A percentile compares a stretch with the other conserved stretches of the same genome.
Conservation (phyloP, 2,113 vertebrate genomes). For the Psittacula cyanocephala region DNA sequence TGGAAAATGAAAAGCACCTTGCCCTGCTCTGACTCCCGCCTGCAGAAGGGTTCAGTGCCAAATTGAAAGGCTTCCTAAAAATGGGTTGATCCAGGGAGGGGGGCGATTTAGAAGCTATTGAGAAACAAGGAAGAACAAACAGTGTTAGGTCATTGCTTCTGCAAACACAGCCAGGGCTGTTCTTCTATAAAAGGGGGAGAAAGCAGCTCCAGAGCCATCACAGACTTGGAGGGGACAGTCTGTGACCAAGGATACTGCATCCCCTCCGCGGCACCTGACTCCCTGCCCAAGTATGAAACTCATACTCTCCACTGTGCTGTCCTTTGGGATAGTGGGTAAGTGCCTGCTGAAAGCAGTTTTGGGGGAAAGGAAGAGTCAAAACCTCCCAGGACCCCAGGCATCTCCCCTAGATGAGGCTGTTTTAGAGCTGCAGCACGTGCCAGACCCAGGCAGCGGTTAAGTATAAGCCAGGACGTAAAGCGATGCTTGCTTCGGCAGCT, state of each 20-base stretch:
- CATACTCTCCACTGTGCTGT: neutral
- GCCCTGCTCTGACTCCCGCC: neutral
- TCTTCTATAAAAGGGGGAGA: constrained; percentile 65
- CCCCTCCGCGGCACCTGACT: neutral
- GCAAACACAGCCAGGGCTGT: constrained; percentile 57
- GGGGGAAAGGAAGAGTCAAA: neutral
- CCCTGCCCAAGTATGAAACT: constrained; percentile 34
- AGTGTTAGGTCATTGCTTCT: constrained; percentile 68
- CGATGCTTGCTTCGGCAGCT: neutral
- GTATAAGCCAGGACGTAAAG: neutral
- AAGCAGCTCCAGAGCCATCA: constrained; percentile 36
- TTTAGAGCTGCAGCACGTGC: rapidly evolving
- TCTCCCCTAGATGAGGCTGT: neutral
- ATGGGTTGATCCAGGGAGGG: constrained; percentile 10
- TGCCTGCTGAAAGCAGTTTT: neutral
- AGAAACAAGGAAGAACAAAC: constrained; percentile 73
- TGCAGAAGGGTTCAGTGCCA: constrained; percentile 35
- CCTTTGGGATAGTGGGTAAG: constrained; percentile 65
- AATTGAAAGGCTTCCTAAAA: constrained; percentile 56
- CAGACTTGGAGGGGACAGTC: constrained; percentile 48
- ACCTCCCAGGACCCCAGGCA: neutral
- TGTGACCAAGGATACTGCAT: constrained; percentile 45
- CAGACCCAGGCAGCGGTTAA: neutral
- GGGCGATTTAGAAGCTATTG: constrained; percentile 52
- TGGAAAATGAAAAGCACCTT: neutral